Base-by-base conservation (phyloP, 2,888 invertebrate species). In the Dryomyza anilis region DNA sequence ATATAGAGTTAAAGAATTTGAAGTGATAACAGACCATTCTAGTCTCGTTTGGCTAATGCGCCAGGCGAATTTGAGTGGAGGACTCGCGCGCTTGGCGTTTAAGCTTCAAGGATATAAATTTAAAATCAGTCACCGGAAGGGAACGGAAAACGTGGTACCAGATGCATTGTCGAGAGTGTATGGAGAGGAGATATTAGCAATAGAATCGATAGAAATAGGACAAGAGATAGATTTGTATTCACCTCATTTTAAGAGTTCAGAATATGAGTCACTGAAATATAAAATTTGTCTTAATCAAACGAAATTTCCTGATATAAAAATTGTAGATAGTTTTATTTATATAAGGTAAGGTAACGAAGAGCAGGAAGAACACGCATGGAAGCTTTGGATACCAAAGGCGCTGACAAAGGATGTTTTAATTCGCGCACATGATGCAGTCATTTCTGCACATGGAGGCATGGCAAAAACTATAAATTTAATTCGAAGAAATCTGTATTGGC, bases 291-390 rank as follows among this genome's bases (percentile, higher is more conserved):
- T 21, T 43, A 43, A 25, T 1, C 25, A 39, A 25, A n/a, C 16
- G 21, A 46, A 21, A 21, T 63, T 55, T 27, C 66, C 66, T 2
- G 66, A 66, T 50, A 27, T 66, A 12, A 60, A 60, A 56, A 43
- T 66, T 1, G 16, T 60, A 8, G 63, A 60, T 45, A 39, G 36
- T 2, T 66, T 48, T 53, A 39, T 63, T 1, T 66, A 66, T 43
- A 55, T 30, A 25, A 53, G 63, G 16, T 23, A 16, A 14, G 66
- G 63, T 3, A 30, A 59, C 14, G 52, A 23, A 5, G 19, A 16
- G 4, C 53, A 53, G 12, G 56, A 63, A n/a, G n/a, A 33, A 6
- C 19, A 53, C 7, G 16, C 55, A 8, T 67, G 67, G 64, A 67
- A 67, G 36, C 45, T 67, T 12, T 66, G 66, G 66, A 48, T 66